Evolutionary conservation across 1,140 invertebrate species (phyloP), one percentile per base, ranked within the genome.

Genomic region (Dendroctonus ponderosae): DNA sequence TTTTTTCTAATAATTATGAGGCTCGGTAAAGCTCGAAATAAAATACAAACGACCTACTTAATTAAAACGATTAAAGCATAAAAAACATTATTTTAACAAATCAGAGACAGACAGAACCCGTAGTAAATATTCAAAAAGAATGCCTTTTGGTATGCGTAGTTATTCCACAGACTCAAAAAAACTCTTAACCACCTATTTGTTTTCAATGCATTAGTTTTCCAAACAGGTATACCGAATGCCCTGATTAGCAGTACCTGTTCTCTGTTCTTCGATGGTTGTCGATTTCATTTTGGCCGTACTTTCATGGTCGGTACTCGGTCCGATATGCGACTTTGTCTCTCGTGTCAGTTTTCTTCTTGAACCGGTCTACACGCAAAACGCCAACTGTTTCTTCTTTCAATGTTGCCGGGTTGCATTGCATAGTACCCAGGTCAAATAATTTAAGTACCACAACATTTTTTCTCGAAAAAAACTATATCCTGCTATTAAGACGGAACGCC

Each of bases 191-290:
- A 66, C 56, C 64, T 60, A 66, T 66, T 60, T 59, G 64, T 66
- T 66, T 66, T 50, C 63, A 43, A 66, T 58, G 52, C 54, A 58
- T 66, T 66, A 66, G 63, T 66, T 66, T 66, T 66, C 57, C 58
- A 38, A 66, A 66, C 64, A 66, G 64, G 64, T 66, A 62, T 62
- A 49, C 57, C 64, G 49, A 66, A 44, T 61, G 64, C 62, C 50
- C 64, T 66, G 64, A 66, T 65, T 66, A 60, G 56, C 64, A 60
- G 46, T 66, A 66, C 64, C 64, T 60, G 64, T 66, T 66, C 46
- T 66, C 43, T 60, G 40, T 49, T 52, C 60, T 54, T 8, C 26
- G 52, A 54, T 54, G 26, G 7, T 59, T 15, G 62, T 64, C 62
- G 51, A 56, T 64, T 64, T 56, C 53, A 46, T 64, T 64, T 64